Evolutionary conservation across 1,140 invertebrate species (phyloP).

Genomic region (Diorhabda sublineata): DNA sequence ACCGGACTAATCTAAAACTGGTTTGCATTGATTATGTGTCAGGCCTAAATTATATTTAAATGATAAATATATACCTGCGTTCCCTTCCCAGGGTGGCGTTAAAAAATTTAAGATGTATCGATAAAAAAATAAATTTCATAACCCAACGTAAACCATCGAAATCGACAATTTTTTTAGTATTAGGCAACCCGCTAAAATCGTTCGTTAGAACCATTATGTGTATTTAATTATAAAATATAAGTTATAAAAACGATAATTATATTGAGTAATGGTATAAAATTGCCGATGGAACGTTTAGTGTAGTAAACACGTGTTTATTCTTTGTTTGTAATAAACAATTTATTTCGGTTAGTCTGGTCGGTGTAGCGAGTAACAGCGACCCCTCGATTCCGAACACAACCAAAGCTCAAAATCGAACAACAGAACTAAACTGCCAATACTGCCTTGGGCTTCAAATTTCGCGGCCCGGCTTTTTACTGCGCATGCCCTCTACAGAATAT

Average conservation of each 20-base stretch:
- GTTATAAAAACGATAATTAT: too few species aligned
- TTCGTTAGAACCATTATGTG: too few species aligned
- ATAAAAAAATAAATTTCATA: too few species aligned
- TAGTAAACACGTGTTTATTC: constrained; percentile 33
- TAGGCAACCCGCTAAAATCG: too few species aligned
- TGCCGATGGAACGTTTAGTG: constrained; percentile 23
- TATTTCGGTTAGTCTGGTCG: constrained; percentile 2
- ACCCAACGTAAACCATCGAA: too few species aligned
- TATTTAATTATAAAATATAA: too few species aligned
- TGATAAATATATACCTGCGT: neutral
- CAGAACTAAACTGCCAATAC: constrained; percentile 15
- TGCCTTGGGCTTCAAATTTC: constrained; percentile 30
- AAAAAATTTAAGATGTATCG: neutral
- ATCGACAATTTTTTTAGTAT: too few species aligned
- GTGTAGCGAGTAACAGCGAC: neutral
- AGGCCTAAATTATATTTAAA: neutral
- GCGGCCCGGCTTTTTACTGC: constrained; percentile 29
- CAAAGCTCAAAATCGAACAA: constrained; percentile 12
- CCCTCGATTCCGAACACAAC: neutral
- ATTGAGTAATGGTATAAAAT: neutral
- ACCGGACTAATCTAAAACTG: neutral
- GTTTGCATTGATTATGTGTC: neutral
- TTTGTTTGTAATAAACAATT: constrained; percentile 33
- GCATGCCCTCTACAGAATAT: constrained; percentile 14
- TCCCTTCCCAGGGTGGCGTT: neutral